Conservation (phyloP, 2,888 invertebrate genomes). For the Boloria euphrosyne region DNA sequence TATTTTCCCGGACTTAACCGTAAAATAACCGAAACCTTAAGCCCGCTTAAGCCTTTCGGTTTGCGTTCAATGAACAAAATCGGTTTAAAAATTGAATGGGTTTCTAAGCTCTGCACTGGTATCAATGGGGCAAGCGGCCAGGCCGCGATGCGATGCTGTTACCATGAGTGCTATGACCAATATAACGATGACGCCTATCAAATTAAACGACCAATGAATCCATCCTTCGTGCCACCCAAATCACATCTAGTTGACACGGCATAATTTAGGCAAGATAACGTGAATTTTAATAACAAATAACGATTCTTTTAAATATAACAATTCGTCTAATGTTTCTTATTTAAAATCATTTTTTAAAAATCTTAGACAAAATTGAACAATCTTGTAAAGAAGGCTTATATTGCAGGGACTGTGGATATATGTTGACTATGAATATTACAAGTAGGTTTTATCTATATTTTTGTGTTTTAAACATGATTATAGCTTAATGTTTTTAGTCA, state of each 20-base stretch:
- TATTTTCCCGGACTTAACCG: neutral
- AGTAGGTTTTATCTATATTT: no score
- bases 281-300: constrained; percentile 1
- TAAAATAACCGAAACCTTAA: neutral
- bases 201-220: constrained; percentile 34
- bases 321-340: no score
- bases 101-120: neutral
- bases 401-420: no score
- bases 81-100: no score
- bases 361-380: no score
- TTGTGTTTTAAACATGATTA: no score
- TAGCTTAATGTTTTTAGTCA: no score
- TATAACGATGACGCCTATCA: constrained; percentile 38
- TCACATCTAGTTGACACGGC: constrained; percentile 12
- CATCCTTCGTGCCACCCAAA: constrained; percentile 32
- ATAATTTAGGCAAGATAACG: constrained; percentile 10
- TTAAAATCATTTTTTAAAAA: no score
- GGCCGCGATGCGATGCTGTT: constrained; percentile 12
- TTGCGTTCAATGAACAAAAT: no score
- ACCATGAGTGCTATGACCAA: constrained; percentile 26
- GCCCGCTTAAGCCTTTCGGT: neutral
- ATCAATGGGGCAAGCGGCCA: constrained; percentile 1
- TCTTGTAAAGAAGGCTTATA: no score
- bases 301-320: no score
- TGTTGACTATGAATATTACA: no score